Conservation (phyloP, 2,888 invertebrate species). For the Itoplectis maculator region DNA sequence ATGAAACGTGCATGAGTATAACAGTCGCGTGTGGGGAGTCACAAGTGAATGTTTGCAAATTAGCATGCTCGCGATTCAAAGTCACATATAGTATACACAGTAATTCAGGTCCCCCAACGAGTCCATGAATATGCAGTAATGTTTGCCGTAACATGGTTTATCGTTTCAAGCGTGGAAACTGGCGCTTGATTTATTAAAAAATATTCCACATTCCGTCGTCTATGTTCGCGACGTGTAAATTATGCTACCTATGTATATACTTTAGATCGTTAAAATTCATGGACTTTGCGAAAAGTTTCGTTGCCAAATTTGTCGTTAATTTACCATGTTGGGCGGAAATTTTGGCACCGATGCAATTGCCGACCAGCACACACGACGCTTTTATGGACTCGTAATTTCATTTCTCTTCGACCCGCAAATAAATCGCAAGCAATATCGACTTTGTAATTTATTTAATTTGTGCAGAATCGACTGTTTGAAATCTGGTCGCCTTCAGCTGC, state of each 20-base stretch:
- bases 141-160: conserved; percentile 61
- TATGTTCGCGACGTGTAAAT: background rate
- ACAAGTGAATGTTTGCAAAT: conserved; percentile 52
- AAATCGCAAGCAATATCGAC: background rate
- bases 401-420: background rate
- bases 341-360: conserved; percentile 37
- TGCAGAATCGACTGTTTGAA: background rate
- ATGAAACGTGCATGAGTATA: conserved; percentile 28
- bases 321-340: conserved; percentile 2
- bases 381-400: conserved; percentile 9
- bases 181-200: conserved; percentile 27
- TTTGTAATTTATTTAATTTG: background rate
- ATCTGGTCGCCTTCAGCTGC: background rate
- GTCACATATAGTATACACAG: conserved; percentile 40
- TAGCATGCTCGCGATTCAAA: conserved; percentile 45
- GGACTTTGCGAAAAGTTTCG: conserved; percentile 4
- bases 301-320: conserved; percentile 31
- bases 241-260: background rate
- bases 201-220: conserved; percentile 35
- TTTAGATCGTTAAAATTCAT: conserved; percentile 42
- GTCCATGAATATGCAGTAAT: conserved; percentile 67
- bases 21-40: conserved; percentile 37
- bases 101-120: conserved; percentile 33
- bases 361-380: background rate
- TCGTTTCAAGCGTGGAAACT: conserved; percentile 42